Percentiles rank a stretch among this genome's conserved stretches.
phyloP scores from a whole-genome alignment of 2,113 vertebrate genomes.

The Sinocyclocheilus grahami region DNA sequence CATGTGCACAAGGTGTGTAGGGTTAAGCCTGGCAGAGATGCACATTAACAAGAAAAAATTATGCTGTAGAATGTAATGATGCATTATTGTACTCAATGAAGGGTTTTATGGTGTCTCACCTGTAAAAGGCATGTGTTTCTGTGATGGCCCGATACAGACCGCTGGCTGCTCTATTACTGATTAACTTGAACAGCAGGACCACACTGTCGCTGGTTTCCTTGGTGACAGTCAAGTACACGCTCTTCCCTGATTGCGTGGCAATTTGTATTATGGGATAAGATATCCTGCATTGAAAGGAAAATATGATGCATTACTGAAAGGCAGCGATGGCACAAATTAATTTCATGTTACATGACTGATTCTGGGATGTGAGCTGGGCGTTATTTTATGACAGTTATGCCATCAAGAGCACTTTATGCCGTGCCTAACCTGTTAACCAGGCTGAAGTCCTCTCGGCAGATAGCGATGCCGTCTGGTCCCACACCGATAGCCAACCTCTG shows the following conservation, averaged over 20 bases:
- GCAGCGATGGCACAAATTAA: neutral
- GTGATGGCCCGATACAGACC: slow-evolving; percentile 96
- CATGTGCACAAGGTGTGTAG: no score
- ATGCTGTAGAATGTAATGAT: neutral
- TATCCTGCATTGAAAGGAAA: slow-evolving; percentile 71
- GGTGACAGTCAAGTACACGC: slow-evolving; percentile 92
- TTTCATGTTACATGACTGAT: neutral
- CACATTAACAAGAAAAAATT: neutral
- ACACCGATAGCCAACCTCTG: slow-evolving; percentile 90
- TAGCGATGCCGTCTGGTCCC: slow-evolving; percentile 91
- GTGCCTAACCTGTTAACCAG: slow-evolving; percentile 85
- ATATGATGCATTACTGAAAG: neutral
- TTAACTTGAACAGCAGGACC: slow-evolving; percentile 92
- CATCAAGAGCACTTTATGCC: neutral
- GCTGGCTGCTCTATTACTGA: slow-evolving; percentile 95
- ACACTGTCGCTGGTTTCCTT: slow-evolving; percentile 92
- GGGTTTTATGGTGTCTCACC: slow-evolving; percentile 72
- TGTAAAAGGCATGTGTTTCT: slow-evolving; percentile 97
- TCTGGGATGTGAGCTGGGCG: neutral
- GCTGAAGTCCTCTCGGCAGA: slow-evolving; percentile 93
- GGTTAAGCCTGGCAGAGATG: neutral
- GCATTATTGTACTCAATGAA: neutral
- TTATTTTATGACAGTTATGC: no score
- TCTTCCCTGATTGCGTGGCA: slow-evolving; percentile 97
- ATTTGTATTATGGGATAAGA: slow-evolving; percentile 96